phyloP scores from a whole-genome alignment of 1,140 invertebrate species.

The Conus betulinus region DNA sequence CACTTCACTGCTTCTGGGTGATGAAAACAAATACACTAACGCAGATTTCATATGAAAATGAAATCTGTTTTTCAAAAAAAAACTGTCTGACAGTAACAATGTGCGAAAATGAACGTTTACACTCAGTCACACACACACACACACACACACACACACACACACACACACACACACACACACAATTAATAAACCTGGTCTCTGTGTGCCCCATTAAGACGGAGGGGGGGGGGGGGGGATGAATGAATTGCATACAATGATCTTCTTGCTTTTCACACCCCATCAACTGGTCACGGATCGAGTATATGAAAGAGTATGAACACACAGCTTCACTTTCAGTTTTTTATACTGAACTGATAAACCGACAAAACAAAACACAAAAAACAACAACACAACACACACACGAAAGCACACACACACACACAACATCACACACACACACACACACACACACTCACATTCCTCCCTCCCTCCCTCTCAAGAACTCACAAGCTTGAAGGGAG shows the following conservation, averaged over 20 bases:
- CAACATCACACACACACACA: neutral
- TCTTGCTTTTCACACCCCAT: no score
- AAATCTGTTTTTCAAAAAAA: no score
- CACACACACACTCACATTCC: neutral
- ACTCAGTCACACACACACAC: neutral
- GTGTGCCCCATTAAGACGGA: no score
- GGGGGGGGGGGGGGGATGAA: no score
- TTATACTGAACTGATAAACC: neutral
- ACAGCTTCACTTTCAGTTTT: no score
- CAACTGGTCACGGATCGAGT: no score
- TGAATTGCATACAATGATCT: no score
- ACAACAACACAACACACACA: neutral
- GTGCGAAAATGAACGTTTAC: neutral
- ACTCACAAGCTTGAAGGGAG: slow-evolving; percentile 71
- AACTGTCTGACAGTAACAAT: no score
- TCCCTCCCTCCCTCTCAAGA: neutral
- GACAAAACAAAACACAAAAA: neutral
- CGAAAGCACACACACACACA: neutral
- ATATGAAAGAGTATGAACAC: no score
- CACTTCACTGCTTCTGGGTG: no score
- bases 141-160: slow-evolving; percentile 27
- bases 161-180: slow-evolving; percentile 5
- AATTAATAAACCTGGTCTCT: neutral
- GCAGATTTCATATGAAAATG: no score
- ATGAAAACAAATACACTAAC: no score